Base-by-base conservation (phyloP, 2,888 invertebrate species). In the Patella caerulea region DNA sequence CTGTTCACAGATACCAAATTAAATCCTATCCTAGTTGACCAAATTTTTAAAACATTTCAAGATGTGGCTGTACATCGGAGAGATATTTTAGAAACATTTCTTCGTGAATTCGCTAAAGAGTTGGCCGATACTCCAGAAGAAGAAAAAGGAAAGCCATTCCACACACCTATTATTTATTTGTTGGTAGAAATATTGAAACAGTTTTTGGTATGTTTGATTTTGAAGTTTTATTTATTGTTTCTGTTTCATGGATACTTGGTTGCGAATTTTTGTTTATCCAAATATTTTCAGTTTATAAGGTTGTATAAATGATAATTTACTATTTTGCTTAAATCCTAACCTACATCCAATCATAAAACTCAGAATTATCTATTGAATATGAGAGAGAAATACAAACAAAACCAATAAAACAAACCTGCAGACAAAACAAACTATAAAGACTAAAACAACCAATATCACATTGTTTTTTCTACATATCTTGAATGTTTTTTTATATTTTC, bases 21-120 rank as follows among this genome's bases (percentile, higher is more conserved):
- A 52, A 85, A 86, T 3, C 69, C 82, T 0, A 79, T 84, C 19
- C 79, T 85, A 15, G 82, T 88, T 9, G 88, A 89, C 73, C 81
- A 84, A 73, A 84, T 89, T n/a, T 88, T 87, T 77, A 83, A 77
- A 74, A 78, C 87, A 24, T 85, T 88, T 74, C 78, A 88, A 88
- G 88, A 87, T 45, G 83, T 86, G n/a, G 83, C 84, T 1, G 76
- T 78, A 11, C 80, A 85, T 45, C 82, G 85, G 52, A 76, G 78
- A 53, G 82, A 82, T 24, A 80, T 85, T 5, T 79, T 85, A 59
- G 76, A 81, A 71, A 77, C 76, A 11, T 89, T 88, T 76, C 78
- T 88, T 45, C 75, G 79, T 12, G 84, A 85, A n/a, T 83, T 87
- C 24, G 85, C 86, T 12, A 65, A 83, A 24, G 76, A 78, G 54